These are phyloP conservation scores for Melanotaenia parkinsoni DNA, from an alignment of 2,797 vertebrate species.

Conservation along the genomic window DNA sequence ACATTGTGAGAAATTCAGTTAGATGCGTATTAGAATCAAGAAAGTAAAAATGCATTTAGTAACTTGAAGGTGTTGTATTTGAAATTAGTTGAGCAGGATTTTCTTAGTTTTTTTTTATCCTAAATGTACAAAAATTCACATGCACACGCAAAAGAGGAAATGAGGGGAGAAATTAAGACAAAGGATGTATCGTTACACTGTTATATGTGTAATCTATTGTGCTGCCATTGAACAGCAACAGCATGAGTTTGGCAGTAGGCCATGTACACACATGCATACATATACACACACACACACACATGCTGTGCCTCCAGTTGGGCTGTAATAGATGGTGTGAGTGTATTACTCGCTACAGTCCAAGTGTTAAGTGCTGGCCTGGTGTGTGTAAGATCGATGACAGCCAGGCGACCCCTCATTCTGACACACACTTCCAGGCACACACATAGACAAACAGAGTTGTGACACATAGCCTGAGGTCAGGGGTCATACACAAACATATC, in stretches of 20 bases:
- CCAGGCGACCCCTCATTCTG: slow-evolving; percentile 67
- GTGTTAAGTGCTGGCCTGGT: slow-evolving; percentile 89
- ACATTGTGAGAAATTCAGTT: not conserved
- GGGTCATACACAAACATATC: slow-evolving; percentile 82
- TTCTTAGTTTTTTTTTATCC: not conserved
- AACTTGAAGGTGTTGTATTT: not conserved
- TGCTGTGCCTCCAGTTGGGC: slow-evolving; percentile 80
- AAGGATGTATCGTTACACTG: slow-evolving; percentile 75
- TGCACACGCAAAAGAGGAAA: not conserved
- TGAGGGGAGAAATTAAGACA: slow-evolving; percentile 13
- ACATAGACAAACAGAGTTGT: slow-evolving; percentile 52
- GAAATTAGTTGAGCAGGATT: not conserved
- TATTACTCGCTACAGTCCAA: slow-evolving; percentile 84
- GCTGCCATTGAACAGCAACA: slow-evolving; percentile 71
- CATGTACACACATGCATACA: slow-evolving; percentile 41
- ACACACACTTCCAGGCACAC: slow-evolving; percentile 36
- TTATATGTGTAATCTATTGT: slow-evolving; percentile 76
- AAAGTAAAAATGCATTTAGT: not conserved
- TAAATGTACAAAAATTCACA: not conserved
- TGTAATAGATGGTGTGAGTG: slow-evolving; percentile 85
- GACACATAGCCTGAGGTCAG: slow-evolving; percentile 90
- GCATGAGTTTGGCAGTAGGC: slow-evolving; percentile 66
- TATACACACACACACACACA: slow-evolving; percentile 57
- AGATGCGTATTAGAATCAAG: not conserved
- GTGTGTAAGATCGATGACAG: slow-evolving; percentile 86